phyloP scores from a whole-genome alignment of 2,888 invertebrate species.

The Ennomos erosarius region DNA sequence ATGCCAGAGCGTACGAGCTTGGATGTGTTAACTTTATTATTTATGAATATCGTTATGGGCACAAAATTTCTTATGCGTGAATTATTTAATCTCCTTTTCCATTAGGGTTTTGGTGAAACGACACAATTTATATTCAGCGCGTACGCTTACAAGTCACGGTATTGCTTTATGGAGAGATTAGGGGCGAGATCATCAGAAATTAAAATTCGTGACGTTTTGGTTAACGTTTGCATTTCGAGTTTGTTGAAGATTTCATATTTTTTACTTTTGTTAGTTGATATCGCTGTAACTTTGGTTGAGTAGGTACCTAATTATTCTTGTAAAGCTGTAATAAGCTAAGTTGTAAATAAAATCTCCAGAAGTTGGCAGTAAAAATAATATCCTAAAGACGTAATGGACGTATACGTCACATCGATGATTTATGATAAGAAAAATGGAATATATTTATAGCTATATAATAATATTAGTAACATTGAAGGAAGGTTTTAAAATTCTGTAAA shows the following conservation, averaged over 20 bases:
- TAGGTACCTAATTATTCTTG: too few species aligned
- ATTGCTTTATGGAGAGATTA: conserved; percentile 76
- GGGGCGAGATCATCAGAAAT: conserved; percentile 73
- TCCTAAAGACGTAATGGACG: too few species aligned
- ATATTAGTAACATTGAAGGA: too few species aligned
- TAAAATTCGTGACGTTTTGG: conserved; percentile 49
- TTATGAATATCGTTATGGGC: conserved; percentile 79
- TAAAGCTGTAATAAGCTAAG: too few species aligned
- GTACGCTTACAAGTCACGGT: conserved; percentile 63
- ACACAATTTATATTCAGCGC: conserved; percentile 81
- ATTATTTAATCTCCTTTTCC: conserved; percentile 84
- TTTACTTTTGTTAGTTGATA: neutral
- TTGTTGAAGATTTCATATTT: neutral
- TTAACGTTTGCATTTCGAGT: conserved; percentile 7
- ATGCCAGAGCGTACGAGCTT: conserved; percentile 47
- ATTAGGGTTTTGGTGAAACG: conserved; percentile 80
- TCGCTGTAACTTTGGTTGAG: too few species aligned
- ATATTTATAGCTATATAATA: too few species aligned
- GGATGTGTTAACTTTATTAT: conserved; percentile 76
- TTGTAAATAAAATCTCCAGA: too few species aligned
- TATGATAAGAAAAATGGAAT: too few species aligned
- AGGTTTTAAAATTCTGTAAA: too few species aligned
- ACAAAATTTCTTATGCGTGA: conserved; percentile 81
- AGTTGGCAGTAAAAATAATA: too few species aligned
- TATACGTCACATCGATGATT: too few species aligned